phyloP scores from a whole-genome alignment of 2,888 invertebrate species.

The Meghimatium bilineatum region DNA sequence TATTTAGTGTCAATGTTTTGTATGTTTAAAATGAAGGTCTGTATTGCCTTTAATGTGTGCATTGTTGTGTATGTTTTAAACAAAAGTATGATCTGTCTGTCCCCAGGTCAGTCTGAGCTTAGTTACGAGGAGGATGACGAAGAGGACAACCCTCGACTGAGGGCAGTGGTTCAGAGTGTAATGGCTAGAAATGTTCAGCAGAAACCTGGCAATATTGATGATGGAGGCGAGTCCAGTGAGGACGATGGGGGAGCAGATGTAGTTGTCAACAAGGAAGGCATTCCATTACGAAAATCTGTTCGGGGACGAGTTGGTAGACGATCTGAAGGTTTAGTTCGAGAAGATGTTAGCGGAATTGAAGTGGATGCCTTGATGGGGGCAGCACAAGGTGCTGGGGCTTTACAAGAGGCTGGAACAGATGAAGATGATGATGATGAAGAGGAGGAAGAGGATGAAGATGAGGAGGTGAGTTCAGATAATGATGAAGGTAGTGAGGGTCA shows the following conservation, averaged over 20 bases:
- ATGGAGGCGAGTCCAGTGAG: conserved; percentile 60
- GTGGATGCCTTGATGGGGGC: conserved; percentile 48
- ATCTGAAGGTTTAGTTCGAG: conserved; percentile 32
- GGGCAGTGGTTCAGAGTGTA: conserved; percentile 44
- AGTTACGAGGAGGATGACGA: conserved; percentile 49
- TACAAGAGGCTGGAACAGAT: conserved; percentile 36
- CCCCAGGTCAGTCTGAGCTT: conserved; percentile 48
- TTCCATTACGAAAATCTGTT: conserved; percentile 39
- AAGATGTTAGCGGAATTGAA: conserved; percentile 39
- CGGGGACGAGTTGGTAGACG: conserved; percentile 9
- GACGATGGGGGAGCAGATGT: conserved; percentile 54
- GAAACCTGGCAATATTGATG: conserved; percentile 48
- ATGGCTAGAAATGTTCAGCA: conserved; percentile 45
- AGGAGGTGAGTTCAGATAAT: conserved; percentile 50
- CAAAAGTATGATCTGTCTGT: neutral
- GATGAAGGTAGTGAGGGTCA: conserved; percentile 38
- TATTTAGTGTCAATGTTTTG: too few relatives aligned
- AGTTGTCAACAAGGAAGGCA: conserved; percentile 51
- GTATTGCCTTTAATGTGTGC: too few relatives aligned
- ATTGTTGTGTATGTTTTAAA: neutral
- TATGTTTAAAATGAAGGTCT: too few relatives aligned
- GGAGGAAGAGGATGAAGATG: conserved; percentile 50
- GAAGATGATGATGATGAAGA: conserved; percentile 50
- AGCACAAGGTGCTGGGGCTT: conserved; percentile 12
- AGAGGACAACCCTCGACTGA: conserved; percentile 44